Evolutionary conservation across 2,888 invertebrate species (phyloP).

Genomic region (Dione vanillae): DNA sequence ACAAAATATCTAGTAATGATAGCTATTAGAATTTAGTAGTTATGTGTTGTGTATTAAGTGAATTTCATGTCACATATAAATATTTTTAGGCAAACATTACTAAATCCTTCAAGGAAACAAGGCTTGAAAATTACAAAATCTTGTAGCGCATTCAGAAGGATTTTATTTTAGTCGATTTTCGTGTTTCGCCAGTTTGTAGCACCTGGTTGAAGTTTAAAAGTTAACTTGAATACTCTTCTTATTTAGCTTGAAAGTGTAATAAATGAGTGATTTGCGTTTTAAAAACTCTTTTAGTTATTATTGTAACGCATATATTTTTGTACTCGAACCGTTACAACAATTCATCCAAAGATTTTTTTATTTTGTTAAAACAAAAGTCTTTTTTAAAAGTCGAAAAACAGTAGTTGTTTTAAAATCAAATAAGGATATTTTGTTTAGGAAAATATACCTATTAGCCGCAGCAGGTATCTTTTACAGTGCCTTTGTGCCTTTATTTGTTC

Average conservation of each 20-base stretch:
- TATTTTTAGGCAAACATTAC: too few relatives aligned
- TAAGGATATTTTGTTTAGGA: not conserved
- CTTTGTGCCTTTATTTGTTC: conserved; percentile 26
- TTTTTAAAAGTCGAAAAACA: not conserved
- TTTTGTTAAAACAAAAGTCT: not conserved
- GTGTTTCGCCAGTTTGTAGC: conserved; percentile 20
- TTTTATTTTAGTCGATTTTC: conserved; percentile 21
- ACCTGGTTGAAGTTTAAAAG: conserved; percentile 23
- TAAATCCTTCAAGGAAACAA: too few relatives aligned
- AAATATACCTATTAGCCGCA: conserved; percentile 1
- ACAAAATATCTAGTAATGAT: too few relatives aligned
- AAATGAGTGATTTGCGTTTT: not conserved
- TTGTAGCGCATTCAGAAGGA: not conserved
- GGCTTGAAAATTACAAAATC: not conserved
- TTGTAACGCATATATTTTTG: not conserved
- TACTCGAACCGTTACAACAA: not conserved
- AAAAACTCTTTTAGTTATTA: not conserved
- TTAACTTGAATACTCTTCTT: not conserved
- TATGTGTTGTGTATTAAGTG: too few relatives aligned
- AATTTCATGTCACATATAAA: too few relatives aligned
- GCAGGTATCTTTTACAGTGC: conserved; percentile 13
- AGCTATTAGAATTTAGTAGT: too few relatives aligned
- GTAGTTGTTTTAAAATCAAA: not conserved
- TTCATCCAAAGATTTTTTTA: not conserved
- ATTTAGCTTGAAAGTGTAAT: conserved; percentile 9